Evolutionary conservation across 2,113 vertebrate genomes (phyloP), one percentile per base, ranked within the genome.

Genomic region (Cyanoderma ruficeps): DNA sequence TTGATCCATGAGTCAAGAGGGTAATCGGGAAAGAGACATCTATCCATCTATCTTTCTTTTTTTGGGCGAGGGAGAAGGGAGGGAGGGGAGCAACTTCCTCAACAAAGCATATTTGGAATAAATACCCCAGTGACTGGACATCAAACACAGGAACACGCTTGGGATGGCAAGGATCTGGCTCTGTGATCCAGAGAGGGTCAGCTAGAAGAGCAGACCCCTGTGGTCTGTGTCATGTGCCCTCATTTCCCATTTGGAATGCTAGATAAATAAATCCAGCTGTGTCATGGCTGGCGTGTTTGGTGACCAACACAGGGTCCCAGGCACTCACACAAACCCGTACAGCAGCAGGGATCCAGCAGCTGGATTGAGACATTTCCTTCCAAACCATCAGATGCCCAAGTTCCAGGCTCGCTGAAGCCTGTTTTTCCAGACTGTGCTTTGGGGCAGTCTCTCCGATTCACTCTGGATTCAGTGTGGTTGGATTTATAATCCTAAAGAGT

Each of bases 1-100:
- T 95, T 84, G 93, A 95, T 96, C 95, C 94, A 74, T 15, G 72
- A 89, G 87, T 91, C 94, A 70, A 69, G 91, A 91, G 92, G 95
- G 86, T 56, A 56, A 87, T 52, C 0, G 5, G 86, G 63, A 96
- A 96, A 75, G 93, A 94, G 94, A 93, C 35, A 33, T 37, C 81
- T 47, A 37, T 83, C 53, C 42, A 9, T 71, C 64, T 67, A 22
- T 60, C 67, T 79, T 87, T 84, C 47, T 82, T 46, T 84, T 79
- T 64, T 23, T 0, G 35, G 83, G 60, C 69, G 42, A 84, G 42
- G 67, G 42, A 84, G 71, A 91, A 90, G 42, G 53, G 63, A 87
- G 79, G 67, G 75, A 86, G 67, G 41, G 77, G 57, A 83, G 72
- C 0, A 3, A 85, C 87, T 75, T 89, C 85, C 91, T 91, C 80